Conservation (phyloP, 2,797 vertebrate genomes). For the Diglossa cyanea region DNA sequence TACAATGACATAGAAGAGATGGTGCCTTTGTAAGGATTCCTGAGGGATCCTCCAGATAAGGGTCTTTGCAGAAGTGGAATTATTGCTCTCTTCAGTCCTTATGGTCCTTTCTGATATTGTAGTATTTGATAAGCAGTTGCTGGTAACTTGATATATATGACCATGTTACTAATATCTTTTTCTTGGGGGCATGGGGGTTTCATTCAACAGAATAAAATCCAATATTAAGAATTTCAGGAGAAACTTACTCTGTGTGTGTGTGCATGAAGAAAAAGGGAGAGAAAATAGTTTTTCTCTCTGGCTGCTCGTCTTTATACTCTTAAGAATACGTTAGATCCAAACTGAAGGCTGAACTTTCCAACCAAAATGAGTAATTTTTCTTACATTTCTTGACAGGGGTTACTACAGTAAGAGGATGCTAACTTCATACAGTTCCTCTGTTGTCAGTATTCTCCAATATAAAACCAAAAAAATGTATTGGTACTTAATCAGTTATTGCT, state of each 20-base stretch:
- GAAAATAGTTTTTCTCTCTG: not conserved
- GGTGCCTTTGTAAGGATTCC: not conserved
- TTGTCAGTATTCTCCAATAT: not conserved
- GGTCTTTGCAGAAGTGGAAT: not conserved
- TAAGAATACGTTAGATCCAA: not conserved
- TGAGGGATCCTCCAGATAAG: not conserved
- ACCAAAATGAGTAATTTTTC: not conserved
- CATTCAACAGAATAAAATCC: not conserved
- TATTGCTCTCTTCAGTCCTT: not conserved
- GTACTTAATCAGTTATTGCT: not conserved
- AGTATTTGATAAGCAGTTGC: not conserved
- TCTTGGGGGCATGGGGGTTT: not conserved
- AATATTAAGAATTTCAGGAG: not conserved
- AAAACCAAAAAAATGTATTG: not conserved
- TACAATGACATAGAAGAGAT: not conserved
- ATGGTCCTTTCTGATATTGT: not conserved
- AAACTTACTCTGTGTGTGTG: not conserved
- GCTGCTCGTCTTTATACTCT: not conserved
- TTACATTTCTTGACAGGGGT: not conserved
- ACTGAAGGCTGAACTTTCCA: not conserved
- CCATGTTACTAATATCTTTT: not conserved
- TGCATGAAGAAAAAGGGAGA: rapidly evolving
- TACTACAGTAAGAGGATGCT: not conserved
- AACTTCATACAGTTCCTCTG: not conserved
- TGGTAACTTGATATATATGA: not conserved